Percentiles rank a stretch among this genome's conserved stretches.
phyloP scores from a whole-genome alignment of 2,888 invertebrate genomes.

The Keiferia lycopersicella region DNA sequence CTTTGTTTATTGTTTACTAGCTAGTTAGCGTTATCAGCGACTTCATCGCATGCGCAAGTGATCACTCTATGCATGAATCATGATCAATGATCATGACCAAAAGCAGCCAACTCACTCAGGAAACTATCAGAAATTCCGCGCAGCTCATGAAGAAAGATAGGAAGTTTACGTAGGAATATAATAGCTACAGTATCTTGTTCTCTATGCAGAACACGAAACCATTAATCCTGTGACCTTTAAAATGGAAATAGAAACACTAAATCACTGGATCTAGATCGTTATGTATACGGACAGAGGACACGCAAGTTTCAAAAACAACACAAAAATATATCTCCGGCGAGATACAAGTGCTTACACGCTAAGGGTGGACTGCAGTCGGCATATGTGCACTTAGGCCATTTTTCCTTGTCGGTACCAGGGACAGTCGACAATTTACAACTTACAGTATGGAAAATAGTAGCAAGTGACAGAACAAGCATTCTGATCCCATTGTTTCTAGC shows the following conservation, averaged over 20 bases:
- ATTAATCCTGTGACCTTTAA: conserved; percentile 37
- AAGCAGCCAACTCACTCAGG: neutral
- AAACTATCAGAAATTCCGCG: conserved; percentile 8
- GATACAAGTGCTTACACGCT: neutral
- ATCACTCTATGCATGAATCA: neutral
- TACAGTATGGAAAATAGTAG: conserved; percentile 49
- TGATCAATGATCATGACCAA: neutral
- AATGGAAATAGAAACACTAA: conserved; percentile 49
- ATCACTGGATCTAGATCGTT: conserved; percentile 49
- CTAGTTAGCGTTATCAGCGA: conserved; percentile 16
- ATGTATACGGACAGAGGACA: conserved; percentile 37
- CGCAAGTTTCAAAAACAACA: conserved; percentile 31
- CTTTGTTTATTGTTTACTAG: neutral
- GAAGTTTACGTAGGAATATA: neutral
- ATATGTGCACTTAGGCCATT: conserved; percentile 10
- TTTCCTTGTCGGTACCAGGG: neutral
- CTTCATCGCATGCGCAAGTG: conserved; percentile 8
- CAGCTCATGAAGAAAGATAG: neutral
- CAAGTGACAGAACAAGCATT: conserved; percentile 51
- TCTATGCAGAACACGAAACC: conserved; percentile 14
- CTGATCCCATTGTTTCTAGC: conserved; percentile 52
- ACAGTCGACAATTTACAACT: conserved; percentile 35
- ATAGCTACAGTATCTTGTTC: conserved; percentile 7
- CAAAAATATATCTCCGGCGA: conserved; percentile 24
- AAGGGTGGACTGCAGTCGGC: neutral